Evolutionary conservation across 2,888 invertebrate species (phyloP), one percentile per base, ranked within the genome.

Genomic region (Xylota segnis): DNA sequence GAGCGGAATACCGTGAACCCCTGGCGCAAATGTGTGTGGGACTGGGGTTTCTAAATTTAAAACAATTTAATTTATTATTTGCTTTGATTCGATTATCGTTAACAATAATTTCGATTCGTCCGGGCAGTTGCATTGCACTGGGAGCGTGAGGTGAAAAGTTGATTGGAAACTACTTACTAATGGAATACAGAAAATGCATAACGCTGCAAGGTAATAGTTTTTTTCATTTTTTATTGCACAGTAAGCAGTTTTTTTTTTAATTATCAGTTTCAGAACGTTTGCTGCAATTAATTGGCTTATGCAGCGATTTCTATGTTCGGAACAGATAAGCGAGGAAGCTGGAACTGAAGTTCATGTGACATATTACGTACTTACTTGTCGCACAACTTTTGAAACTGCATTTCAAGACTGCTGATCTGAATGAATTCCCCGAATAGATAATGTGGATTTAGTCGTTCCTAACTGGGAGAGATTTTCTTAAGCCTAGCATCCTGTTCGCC

Each of bases 31-130:
- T 32, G 43, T 68, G 58, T 70, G 58, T 70, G 43, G 34, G 56
- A 14, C 7, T 14, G 3, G 10, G 18, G 52, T 18, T 47, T 71
- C 34, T 16, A 47, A 56, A 37, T 47, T 45, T 58, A 58, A 75
- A 68, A 43, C 40, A 43, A 75, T 65, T 75, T 65, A 23, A 75
- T 74, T 74, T 56, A 75, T 56, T 75, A 47, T 65, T 65, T 56
- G 27, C 54, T 16, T 52, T 43, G 23, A 54, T 75, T 56, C 34
- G 56, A 75, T 74, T 54, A 74, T 43, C 54, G 50, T 34, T n/a
- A 54, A 63, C 37, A 45, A 10, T 50, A 1, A 3, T 23, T 23
- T 23, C 23, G 29, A n/a, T n/a, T 27, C 40, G 9, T 18, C 27
- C 5, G 12, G 9, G 5, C 6, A 23, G 5, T 52, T 50, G 50